These are phyloP conservation scores for Rousettus leschenaultii DNA, from an alignment of 2,113 vertebrate species.

Conservation along the genomic window DNA sequence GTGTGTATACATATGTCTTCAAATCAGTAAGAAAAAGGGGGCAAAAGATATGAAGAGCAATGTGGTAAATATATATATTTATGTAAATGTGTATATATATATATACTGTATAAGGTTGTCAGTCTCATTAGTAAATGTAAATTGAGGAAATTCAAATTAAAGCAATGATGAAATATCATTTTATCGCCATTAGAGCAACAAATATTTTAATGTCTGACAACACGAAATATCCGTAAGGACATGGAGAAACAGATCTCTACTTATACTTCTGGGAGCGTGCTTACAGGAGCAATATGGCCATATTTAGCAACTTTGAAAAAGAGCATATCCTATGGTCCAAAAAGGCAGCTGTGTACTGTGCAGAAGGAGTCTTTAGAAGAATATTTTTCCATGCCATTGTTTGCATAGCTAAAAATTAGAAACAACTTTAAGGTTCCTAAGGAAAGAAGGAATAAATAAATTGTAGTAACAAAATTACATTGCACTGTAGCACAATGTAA, in stretches of 20 bases:
- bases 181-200: neutral
- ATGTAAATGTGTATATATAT: neutral
- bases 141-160: slow-evolving; percentile 4
- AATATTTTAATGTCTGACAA: neutral
- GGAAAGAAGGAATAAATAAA: slow-evolving; percentile 22
- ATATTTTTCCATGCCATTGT: neutral
- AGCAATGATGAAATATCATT: neutral
- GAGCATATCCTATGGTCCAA: neutral
- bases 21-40: neutral
- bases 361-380: neutral
- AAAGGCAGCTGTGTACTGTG: neutral
- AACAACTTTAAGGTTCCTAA: neutral
- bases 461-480: neutral
- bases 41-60: neutral
- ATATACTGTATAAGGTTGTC: neutral
- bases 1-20: neutral
- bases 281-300: neutral
- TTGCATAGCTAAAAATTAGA: slow-evolving; percentile 23
- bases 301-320: neutral
- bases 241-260: neutral
- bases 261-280: neutral
- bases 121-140: neutral
- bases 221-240: neutral
- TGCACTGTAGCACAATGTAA: neutral
- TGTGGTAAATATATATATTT: neutral